Base-by-base conservation (phyloP, 2,888 invertebrate species). In the Yponomeuta sedellus region DNA sequence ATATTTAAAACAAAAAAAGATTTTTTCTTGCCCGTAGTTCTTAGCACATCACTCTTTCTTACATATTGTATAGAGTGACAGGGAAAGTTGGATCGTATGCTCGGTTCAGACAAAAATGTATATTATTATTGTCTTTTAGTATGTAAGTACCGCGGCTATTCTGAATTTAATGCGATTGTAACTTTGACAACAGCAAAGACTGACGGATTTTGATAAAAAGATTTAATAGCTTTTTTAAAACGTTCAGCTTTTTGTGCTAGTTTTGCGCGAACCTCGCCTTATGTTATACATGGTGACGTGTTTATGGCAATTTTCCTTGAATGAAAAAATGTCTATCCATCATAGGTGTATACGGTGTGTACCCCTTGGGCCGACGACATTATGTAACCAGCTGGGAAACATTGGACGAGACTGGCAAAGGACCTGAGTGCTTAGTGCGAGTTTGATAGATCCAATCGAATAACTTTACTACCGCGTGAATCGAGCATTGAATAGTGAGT, bases 161-260 rank as follows among this genome's bases (percentile, higher is more conserved):
- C 62, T 39, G 62, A 62, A 62, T 39, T 62, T 62, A 16, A 62
- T 62, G 39, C 34, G 62, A 62, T 28, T n/a, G 39, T 28, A 62
- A 39, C 34, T 62, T 62, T 39, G 12, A 39, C 58, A 52, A 52
- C 44, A 16, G 44, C 22, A 12, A 59, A 59, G 22, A 22, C 25
- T 59, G 20, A 12, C n/a, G 25, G 20, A 25, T 20, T 22, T 22
- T 22, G 12, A 20, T 58, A 10, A 58, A 59, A 22, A 59, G 11
- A 22, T 58, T 19, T 20, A 2, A 5, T 20, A 11, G 10, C 58
- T 20, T 22, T 11, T 22, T 19, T 22, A n/a, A n/a, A n/a, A n/a
- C 20, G 8, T 58, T 25, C 25, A 5, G 25, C 25, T 25, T 25
- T 25, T 25, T 19, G n/a, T n/a, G n/a, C 5, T 5, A 20, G n/a